Evolutionary conservation across 2,113 vertebrate species (phyloP).

Genomic region (Lamprologus speciosus): DNA sequence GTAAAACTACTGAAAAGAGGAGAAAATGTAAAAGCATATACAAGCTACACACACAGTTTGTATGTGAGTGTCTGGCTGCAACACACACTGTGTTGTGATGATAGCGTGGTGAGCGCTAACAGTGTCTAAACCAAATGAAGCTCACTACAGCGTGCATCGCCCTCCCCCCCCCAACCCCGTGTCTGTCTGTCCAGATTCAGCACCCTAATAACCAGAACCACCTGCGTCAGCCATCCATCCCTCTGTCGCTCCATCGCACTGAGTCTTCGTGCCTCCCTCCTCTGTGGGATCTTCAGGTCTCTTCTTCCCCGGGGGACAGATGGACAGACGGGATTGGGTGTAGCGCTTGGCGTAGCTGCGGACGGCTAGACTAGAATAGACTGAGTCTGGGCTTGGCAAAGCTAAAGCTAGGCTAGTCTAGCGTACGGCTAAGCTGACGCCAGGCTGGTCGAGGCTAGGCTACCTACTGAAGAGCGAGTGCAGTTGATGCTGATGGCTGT

Average conservation of each 20-base stretch:
- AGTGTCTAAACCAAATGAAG: slow-evolving; percentile 1
- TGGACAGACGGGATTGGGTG: slow-evolving; percentile 7
- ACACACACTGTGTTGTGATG: not conserved
- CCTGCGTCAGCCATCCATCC: not conserved
- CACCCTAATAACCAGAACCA: not conserved
- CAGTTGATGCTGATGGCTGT: slow-evolving; percentile 88
- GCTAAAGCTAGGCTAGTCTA: slow-evolving; percentile 52
- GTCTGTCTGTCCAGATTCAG: slow-evolving; percentile 60
- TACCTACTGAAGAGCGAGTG: slow-evolving; percentile 94
- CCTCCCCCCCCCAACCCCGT: not conserved
- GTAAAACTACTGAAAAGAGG: not conserved
- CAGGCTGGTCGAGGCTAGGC: slow-evolving; percentile 1
- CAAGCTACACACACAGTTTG: not conserved
- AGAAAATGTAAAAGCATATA: not conserved
- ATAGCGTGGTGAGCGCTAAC: not conserved
- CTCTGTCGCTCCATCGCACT: not conserved
- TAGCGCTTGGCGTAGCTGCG: slow-evolving; percentile 34
- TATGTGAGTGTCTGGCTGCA: not conserved
- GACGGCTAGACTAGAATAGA: slow-evolving; percentile 41
- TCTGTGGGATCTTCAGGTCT: slow-evolving; percentile 10
- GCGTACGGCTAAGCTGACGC: slow-evolving; percentile 12
- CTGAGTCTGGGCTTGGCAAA: slow-evolving; percentile 34
- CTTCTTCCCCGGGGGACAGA: slow-evolving; percentile 18
- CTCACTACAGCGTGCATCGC: slow-evolving; percentile 23
- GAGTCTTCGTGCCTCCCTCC: not conserved